Base-by-base conservation (phyloP, 2,113 vertebrate genomes). In the Indri indri region DNA sequence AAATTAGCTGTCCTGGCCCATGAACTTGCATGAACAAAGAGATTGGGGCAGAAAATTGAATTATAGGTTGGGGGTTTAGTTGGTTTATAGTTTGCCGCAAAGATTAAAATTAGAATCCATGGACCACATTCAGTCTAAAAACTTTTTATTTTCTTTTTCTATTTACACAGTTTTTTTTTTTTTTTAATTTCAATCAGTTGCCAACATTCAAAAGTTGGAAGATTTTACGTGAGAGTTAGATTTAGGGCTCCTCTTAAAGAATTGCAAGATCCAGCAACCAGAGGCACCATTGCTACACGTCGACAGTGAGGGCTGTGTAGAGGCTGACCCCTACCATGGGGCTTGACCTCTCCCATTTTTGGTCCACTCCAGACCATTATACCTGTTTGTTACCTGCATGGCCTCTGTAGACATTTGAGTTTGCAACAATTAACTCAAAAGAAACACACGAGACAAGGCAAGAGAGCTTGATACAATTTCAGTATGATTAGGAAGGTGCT, bases 341-440 rank as follows among this genome's bases (percentile, higher is more conserved):
- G 5, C 0, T 0, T 16, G 25, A 47, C n/a, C 22, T 42, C 8
- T 71, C 18, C 34, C 0, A 34, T 4, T 30, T n/a, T 40, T 87
- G 47, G 13, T 45, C 12, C 16, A 2, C 11, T 79, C 32, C 61
- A 74, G 79, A 61, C 3, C 37, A 50, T 12, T 23, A 13, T 20
- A 22, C 42, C 12, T 16, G 32, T 12, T 76, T 85, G 6, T 76
- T 25, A 42, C 30, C 16, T n/a, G 9, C 2, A 3, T 27, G 10
- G 5, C 32, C 45, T 92, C 47, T 27, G 16, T 12, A 61, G 42
- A 20, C 37, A 80, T 63, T 32, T 90, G n/a, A 90, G 23, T 2
- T 65, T 90, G 23, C 77, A 94, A 87, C 5, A 95, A 86, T 25
- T 30, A 42, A 59, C 37, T 71, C 59, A 93, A 84, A 90, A 85